These are phyloP conservation scores for Fissipunctia ypsillon DNA, from an alignment of 2,888 invertebrate species.

Conservation along the genomic window DNA sequence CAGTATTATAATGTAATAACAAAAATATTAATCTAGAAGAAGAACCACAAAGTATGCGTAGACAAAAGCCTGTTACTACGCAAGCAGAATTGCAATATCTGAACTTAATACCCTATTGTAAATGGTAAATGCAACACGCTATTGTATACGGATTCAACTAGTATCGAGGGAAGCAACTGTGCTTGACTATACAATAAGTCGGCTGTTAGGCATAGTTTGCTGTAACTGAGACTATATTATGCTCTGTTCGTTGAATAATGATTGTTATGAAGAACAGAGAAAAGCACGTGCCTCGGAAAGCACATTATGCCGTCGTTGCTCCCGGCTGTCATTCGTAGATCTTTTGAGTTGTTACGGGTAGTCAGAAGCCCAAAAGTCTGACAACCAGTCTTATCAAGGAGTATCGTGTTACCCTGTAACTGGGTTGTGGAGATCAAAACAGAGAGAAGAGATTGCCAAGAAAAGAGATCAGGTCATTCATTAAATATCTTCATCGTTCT, in stretches of 20 bases:
- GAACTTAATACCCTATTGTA: constrained; percentile 53
- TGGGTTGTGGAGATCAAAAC: not conserved
- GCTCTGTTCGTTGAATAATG: not conserved
- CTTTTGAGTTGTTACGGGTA: not conserved
- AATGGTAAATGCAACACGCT: constrained; percentile 35
- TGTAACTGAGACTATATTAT: not conserved
- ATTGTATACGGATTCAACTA: constrained; percentile 42
- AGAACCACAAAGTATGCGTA: constrained; percentile 4
- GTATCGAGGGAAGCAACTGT: constrained; percentile 2
- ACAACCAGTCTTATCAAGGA: not conserved
- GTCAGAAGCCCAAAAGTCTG: not conserved
- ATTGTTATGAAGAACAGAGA: not conserved
- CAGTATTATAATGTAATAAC: not conserved
- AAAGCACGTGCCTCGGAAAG: too few species aligned
- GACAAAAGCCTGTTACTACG: not conserved
- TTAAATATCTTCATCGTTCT: not conserved
- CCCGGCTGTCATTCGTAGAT: not conserved
- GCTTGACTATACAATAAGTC: not conserved
- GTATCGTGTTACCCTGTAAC: not conserved
- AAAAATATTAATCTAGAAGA: not conserved
- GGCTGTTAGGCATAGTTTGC: not conserved
- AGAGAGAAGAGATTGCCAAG: too few species aligned
- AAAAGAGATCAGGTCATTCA: not conserved
- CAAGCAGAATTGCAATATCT: constrained; percentile 36
- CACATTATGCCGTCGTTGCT: too few species aligned